These are phyloP conservation scores for Scalopus aquaticus DNA, from an alignment of 2,113 vertebrate species.

Conservation along the genomic window DNA sequence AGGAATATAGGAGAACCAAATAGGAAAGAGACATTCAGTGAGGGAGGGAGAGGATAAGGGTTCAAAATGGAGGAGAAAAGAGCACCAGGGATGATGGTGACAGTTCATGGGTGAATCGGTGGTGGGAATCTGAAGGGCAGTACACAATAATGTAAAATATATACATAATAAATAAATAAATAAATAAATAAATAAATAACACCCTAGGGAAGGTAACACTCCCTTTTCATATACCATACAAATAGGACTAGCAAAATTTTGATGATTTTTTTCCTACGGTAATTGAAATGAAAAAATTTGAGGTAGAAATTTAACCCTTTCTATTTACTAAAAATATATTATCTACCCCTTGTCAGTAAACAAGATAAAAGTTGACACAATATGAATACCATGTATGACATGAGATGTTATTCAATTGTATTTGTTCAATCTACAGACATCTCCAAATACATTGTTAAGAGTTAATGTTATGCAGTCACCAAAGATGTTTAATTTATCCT, in stretches of 20 bases:
- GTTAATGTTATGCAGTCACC: not conserved
- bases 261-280: not conserved
- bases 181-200: too few relatives aligned
- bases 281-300: not conserved
- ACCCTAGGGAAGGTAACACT: not conserved
- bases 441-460: not conserved
- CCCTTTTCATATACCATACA: not conserved
- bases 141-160: too few relatives aligned
- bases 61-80: too few relatives aligned
- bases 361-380: not conserved
- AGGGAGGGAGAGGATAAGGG: too few relatives aligned
- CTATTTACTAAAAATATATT: not conserved
- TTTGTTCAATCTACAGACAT: not conserved
- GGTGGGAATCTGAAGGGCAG: too few relatives aligned
- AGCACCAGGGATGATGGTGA: too few relatives aligned
- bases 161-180: too few relatives aligned
- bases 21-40: too few relatives aligned
- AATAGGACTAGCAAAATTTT: not conserved
- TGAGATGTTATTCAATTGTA: not conserved
- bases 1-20: too few relatives aligned
- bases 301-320: not conserved
- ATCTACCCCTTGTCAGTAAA: not conserved
- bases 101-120: too few relatives aligned
- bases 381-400: not conserved
- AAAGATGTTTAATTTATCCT: not conserved